Evolutionary conservation across 2,888 invertebrate species (phyloP), one percentile per base, ranked within the genome.

Genomic region (Pinctada fucata): DNA sequence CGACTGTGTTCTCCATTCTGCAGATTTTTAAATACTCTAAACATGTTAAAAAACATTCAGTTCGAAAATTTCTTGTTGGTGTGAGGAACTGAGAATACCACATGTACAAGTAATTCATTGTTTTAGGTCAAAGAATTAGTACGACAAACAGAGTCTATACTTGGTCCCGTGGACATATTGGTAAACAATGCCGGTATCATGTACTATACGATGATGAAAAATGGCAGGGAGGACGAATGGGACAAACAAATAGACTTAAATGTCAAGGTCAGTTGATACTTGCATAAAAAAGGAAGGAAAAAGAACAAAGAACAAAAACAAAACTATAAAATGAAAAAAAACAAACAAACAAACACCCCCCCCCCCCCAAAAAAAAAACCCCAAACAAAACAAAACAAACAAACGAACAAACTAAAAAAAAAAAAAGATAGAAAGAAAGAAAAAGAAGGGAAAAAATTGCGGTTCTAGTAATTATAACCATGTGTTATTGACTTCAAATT

Each of bases 141-240:
- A 6, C 72, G 73, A 3, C 90, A 91, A 69, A 89, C 90, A 47
- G 91, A 91, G 82, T 84, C 86, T 79, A 86, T 88, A 0, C 83
- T 91, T 31, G 92, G 92, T 8, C 88, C 89, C 6, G 87, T 92
- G 6, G 91, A 93, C 81, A 91, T 93, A 70, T 84, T 93, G 47
- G 91, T 93, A 49, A 93, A 93, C 86, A 90, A 89, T 82, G 93
- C 93, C 45, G 93, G 93, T 0, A 84, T 90, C 64, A 93, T 93
- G 93, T 92, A 91, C 84, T 93, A 93, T 84, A 91, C 91, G 0
- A 72, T 90, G 83, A 91, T 93, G 91, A 91, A 91, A 83, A 93
- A 92, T 79, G 79, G 90, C 13, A 87, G 90, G 77, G 90, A 90
- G 75, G 91, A 92, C 63, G 90, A 93, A 80, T 93, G 93, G 93